Conservation (phyloP, 2,888 invertebrate species). For the Urechis unicinctus region DNA sequence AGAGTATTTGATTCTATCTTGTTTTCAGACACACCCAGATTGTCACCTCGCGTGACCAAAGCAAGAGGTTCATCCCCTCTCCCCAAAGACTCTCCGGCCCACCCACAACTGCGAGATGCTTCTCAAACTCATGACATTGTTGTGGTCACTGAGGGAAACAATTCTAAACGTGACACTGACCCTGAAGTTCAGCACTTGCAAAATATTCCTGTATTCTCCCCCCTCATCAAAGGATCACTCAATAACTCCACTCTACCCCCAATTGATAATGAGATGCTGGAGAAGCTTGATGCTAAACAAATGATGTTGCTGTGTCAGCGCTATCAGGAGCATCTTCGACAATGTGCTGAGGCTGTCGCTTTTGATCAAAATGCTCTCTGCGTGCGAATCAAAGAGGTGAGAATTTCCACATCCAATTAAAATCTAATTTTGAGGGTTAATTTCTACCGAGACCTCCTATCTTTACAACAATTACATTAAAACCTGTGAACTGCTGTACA, state of each 20-base stretch:
- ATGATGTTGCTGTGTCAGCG: conserved; percentile 66
- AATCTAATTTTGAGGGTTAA: no score
- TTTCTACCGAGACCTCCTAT: no score
- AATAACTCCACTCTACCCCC: conserved; percentile 61
- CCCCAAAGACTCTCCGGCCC: no score
- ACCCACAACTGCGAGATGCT: no score
- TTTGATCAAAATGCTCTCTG: conserved; percentile 71
- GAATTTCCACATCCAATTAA: no score
- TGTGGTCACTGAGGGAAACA: conserved; percentile 38
- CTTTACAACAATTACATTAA: no score
- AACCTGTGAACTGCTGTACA: no score
- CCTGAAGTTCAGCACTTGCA: conserved; percentile 40
- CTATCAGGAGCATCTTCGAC: conserved; percentile 77
- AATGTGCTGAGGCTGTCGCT: conserved; percentile 74
- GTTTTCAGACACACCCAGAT: no score
- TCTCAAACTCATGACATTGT: conserved; percentile 47
- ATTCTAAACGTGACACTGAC: conserved; percentile 26
- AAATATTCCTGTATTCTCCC: conserved; percentile 80
- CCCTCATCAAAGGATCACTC: conserved; percentile 82
- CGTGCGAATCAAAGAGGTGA: conserved; percentile 73
- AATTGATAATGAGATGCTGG: conserved; percentile 5
- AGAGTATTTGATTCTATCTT: no score
- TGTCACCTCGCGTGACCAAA: no score
- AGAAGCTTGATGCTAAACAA: conserved; percentile 70
- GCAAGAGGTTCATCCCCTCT: no score